phyloP scores from a whole-genome alignment of 2,888 invertebrate genomes.

The Drepanosiphum platanoidis region DNA sequence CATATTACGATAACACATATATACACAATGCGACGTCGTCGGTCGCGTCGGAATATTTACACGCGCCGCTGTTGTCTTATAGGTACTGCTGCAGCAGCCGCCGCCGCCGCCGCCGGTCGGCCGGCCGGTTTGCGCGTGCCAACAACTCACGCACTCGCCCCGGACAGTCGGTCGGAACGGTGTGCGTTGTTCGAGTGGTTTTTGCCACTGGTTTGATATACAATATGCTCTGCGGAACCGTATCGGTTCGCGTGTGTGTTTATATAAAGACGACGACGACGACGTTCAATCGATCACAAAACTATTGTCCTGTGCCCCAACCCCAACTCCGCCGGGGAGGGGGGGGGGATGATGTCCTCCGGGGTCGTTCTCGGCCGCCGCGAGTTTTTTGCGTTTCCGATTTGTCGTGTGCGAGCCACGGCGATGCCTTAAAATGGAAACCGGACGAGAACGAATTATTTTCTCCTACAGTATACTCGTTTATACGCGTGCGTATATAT shows the following conservation, averaged over 20 bases:
- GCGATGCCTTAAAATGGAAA: conserved; percentile 54
- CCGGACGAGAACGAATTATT: conserved; percentile 16
- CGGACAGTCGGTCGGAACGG: background rate
- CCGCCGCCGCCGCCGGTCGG: too few relatives aligned
- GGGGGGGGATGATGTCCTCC: too few relatives aligned
- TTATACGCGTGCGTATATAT: background rate
- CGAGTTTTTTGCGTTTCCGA: too few relatives aligned
- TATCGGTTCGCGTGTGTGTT: background rate
- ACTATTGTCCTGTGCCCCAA: too few relatives aligned
- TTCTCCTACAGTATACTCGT: background rate
- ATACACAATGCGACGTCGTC: background rate
- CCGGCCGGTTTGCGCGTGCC: background rate
- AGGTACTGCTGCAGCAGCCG: background rate
- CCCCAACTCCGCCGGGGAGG: too few relatives aligned
- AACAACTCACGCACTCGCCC: background rate
- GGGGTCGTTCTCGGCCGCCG: too few relatives aligned
- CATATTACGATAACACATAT: background rate
- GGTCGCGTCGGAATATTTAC: background rate
- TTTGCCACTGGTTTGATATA: too few relatives aligned
- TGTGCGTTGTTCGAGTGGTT: too few relatives aligned
- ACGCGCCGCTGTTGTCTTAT: background rate
- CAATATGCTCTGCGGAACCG: too few relatives aligned
- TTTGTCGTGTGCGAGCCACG: too few relatives aligned
- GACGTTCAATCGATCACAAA: too few relatives aligned
- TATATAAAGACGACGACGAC: background rate